phyloP scores from a whole-genome alignment of 23 tunicate genomes.

The Styela plicata region DNA sequence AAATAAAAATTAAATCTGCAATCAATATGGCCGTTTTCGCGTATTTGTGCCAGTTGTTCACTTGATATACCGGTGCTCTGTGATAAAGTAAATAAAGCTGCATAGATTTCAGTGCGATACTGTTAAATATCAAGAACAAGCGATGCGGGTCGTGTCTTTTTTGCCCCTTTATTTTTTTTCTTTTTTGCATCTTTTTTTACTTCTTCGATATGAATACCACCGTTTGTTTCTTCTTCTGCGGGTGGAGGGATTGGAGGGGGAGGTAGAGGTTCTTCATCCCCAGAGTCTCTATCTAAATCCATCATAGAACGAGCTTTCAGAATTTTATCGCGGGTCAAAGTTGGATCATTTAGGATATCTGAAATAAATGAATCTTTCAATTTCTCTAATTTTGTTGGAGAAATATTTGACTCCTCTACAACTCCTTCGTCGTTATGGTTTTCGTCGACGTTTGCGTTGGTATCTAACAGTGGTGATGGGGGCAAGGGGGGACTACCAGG shows the following conservation, averaged over 20 bases:
- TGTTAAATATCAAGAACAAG: background rate
- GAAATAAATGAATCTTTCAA: background rate
- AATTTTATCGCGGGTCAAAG: background rate
- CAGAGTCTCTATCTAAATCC: conserved; percentile 1
- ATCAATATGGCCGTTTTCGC: no score
- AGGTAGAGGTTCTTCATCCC: background rate
- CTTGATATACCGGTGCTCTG: no score
- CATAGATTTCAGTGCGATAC: background rate
- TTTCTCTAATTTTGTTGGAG: background rate
- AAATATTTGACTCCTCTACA: background rate
- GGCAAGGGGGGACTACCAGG: background rate
- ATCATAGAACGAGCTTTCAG: conserved; percentile 10
- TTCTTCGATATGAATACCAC: background rate
- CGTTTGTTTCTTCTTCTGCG: background rate
- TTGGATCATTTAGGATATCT: no score
- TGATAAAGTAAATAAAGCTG: background rate
- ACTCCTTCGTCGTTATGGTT: background rate
- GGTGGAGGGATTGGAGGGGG: conserved; percentile 1
- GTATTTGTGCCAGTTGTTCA: no score
- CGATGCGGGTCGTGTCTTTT: background rate
- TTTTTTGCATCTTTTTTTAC: background rate
- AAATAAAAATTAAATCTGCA: no score
- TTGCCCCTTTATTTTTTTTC: background rate
- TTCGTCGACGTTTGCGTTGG: background rate
- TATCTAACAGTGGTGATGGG: background rate